Conservation (phyloP, 2,888 invertebrate species). For the Nasonia oneida region DNA sequence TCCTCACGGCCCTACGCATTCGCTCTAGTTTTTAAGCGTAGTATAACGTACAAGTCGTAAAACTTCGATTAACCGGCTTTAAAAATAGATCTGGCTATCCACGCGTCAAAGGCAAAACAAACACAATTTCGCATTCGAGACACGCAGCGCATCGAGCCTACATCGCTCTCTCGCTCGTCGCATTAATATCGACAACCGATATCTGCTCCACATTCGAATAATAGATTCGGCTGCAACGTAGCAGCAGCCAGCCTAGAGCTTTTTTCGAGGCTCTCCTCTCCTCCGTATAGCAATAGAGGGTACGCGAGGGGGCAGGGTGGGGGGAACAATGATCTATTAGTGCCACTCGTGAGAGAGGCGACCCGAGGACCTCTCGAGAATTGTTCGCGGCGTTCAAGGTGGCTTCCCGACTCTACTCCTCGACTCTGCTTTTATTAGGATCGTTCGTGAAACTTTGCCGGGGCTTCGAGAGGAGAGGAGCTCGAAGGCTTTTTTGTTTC, state of each 20-base stretch:
- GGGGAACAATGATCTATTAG: slow-evolving; percentile 75
- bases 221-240: slow-evolving; percentile 68
- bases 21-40: not conserved
- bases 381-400: slow-evolving; percentile 3
- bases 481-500: not conserved
- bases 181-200: slow-evolving; percentile 75
- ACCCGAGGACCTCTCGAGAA: slow-evolving; percentile 39
- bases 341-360: slow-evolving; percentile 69
- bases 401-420: not conserved
- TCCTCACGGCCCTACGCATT: not conserved
- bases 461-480: not conserved
- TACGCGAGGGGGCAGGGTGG: slow-evolving; percentile 35
- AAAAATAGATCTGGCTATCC: not conserved
- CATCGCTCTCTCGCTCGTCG: not conserved
- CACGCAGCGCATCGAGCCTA: not conserved
- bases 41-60: not conserved
- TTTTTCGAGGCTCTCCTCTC: not conserved
- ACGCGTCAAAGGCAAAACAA: not conserved
- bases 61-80: not conserved
- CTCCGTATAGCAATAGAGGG: not conserved
- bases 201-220: slow-evolving; percentile 76
- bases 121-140: not conserved
- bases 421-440: slow-evolving; percentile 11
- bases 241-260: not conserved
- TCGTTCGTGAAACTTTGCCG: slow-evolving; percentile 18